Evolutionary conservation across 2,797 vertebrate genomes (phyloP), one percentile per base, ranked within the genome.

Genomic region (Rhynchonycteris naso): DNA sequence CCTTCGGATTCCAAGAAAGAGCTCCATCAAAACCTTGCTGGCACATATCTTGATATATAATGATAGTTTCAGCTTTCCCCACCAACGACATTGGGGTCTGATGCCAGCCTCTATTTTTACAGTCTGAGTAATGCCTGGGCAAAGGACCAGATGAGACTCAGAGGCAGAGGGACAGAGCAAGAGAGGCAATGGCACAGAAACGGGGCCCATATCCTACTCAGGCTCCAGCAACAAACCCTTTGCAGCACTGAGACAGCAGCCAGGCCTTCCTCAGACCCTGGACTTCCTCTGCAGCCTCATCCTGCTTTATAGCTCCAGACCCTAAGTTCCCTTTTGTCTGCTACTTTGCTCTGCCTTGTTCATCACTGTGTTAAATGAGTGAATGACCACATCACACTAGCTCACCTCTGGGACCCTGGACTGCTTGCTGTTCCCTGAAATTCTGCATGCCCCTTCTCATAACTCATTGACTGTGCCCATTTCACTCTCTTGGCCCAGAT

Each of bases 51-150:
- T 21, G 35, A 58, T 13, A 33, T 2, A 54, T 54, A 65, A 88
- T 68, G 95, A 95, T 78, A 93, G 81, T 26, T 69, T 93, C 69
- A 72, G 93, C 69, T 92, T 89, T 94, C 83, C 88, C 89, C 63
- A 82, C 91, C 59, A 80, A 61, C 74, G 59, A 50, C 78, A 54
- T 1, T 26, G 18, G 43, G 15, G 19, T 61, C 68, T 16, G 59
- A 22, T 92, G 90, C 88, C 95, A 95, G 91, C 10, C 50, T 93
- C 90, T 96, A 96, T 95, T 95, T 96, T 93, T 90, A 80, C 7
- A 94, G 66, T 15, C 43, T 94, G 95, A 92, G 93, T 92, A 95
- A 96, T 69, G 75, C 93, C 76, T 2, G 28, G 89, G 97, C 96
- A 88, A 72, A 72, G 78, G 56, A 93, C 90, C 93, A 96, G 92